A percentile compares a stretch with the other conserved stretches of the same genome.
phyloP scores from a whole-genome alignment of 2,113 vertebrate genomes.

The Tenrec ecaudatus region DNA sequence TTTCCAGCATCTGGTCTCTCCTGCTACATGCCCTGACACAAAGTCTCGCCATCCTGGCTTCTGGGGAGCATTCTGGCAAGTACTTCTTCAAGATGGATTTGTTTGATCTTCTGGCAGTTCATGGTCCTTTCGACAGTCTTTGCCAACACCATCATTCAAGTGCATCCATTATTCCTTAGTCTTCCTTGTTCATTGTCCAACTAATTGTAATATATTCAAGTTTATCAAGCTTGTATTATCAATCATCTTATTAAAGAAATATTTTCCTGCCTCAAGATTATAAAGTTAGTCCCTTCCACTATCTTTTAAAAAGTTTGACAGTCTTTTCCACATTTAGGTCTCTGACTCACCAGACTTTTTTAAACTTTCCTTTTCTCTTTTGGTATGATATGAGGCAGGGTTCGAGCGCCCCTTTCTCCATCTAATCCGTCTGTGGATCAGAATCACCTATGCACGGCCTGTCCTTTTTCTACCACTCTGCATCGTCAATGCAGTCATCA shows the following conservation, averaged over 20 bases:
- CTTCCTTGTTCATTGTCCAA: no score
- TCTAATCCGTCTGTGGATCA: slow-evolving; percentile 59
- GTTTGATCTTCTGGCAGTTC: no score
- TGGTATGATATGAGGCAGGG: slow-evolving; percentile 16
- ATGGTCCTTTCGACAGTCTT: no score
- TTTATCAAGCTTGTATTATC: slow-evolving; percentile 13
- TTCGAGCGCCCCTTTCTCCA: slow-evolving; percentile 61
- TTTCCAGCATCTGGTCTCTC: no score
- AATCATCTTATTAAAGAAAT: slow-evolving; percentile 44
- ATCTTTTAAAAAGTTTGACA: slow-evolving; percentile 25
- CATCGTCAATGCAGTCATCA: slow-evolving; percentile 46
- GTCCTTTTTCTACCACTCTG: slow-evolving; percentile 58
- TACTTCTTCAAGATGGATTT: no score
- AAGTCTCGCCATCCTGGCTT: no score
- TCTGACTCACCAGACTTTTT: slow-evolving; percentile 16
- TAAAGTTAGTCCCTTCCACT: slow-evolving; percentile 12
- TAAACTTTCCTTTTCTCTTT: neutral
- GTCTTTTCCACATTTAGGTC: slow-evolving; percentile 38
- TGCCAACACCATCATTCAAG: no score
- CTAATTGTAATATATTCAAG: slow-evolving; percentile 50
- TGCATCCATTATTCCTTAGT: no score
- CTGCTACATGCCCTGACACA: no score
- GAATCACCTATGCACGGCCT: slow-evolving; percentile 68
- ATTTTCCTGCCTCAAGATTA: neutral
- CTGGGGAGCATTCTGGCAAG: no score